Base-by-base conservation (phyloP, 2,888 invertebrate genomes). In the Pheosia tremula region DNA sequence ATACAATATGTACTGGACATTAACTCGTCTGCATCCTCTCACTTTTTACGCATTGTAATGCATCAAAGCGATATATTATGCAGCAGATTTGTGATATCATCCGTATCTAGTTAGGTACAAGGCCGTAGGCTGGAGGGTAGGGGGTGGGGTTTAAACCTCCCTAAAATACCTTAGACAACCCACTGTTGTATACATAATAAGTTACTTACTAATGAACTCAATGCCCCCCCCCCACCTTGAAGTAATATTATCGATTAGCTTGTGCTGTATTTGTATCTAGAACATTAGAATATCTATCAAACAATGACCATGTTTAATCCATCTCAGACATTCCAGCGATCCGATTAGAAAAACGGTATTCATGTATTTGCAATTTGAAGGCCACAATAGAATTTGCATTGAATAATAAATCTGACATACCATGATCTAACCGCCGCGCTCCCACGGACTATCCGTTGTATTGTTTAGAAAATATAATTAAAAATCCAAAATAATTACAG, bases 401-500 rank as follows among this genome's bases (percentile, higher is more conserved):
- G 50, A 50, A 50, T 50, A 24, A 24, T 24, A 43, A 9, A 43
- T 43, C 47, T 47, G 47, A 47, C 5, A 47, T 5, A 3, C n/a
- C 47, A 47, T 2, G 24, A 24, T 47, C 47, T 47, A 9, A 43
- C 43, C 9, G 43, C n/a, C n/a, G n/a, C n/a, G n/a, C 10, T 24
- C 24, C 41, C 41, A 41, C 41, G n/a, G 4, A 47, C 47, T 41
- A 6, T 10, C 47, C n/a, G 47, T 11, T 47, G 47, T n/a, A 11
- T 59, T 64, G 59, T 59, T 41, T 65, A 49, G 58, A 61, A 60
- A 66, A 60, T 61, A 56, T 67, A 11, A 57, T 54, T 63, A 61
- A 60, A 70, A 69, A 38, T 49, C 53, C 69, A 64, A 69, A 64
- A 66, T 67, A 66, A 70, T 77, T 75, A 74, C 66, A 71, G 61